phyloP scores from a whole-genome alignment of 2,113 vertebrate species.

The Neolamprologus ventralis region DNA sequence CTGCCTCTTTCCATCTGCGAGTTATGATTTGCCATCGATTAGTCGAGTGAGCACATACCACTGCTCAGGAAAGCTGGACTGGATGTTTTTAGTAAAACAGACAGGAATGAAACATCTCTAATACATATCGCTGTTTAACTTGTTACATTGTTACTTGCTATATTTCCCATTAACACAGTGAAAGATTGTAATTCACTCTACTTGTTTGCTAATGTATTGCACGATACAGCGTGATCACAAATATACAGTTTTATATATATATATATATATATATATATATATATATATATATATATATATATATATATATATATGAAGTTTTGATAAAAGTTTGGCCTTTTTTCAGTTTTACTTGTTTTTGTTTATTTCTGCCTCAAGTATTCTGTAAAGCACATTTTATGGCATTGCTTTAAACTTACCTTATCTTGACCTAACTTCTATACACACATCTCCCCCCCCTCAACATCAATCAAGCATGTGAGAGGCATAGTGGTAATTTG shows the following conservation, averaged over 20 bases:
- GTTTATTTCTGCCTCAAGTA: not conserved
- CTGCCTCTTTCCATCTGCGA: not conserved
- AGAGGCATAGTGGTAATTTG: conserved; percentile 45
- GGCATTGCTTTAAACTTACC: not conserved
- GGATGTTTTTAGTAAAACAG: not conserved
- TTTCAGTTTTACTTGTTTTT: not conserved
- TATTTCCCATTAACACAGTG: not conserved
- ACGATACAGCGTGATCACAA: not conserved
- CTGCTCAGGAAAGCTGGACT: not conserved
- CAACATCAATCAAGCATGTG: conserved; percentile 51
- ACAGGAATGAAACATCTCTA: not conserved
- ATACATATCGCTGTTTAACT: not conserved
- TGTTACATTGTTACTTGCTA: not conserved
- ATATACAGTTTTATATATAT: not conserved
- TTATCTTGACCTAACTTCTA: conserved; percentile 22
- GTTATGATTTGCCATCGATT: not conserved
- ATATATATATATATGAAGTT: not conserved
- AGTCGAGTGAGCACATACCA: not conserved
- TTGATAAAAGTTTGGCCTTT: not conserved
- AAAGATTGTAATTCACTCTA: not conserved
- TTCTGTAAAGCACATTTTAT: not conserved
- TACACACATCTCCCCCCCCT: not conserved
- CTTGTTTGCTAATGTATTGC: not conserved
- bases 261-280: accelerated
- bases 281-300: accelerated